Base-by-base conservation (phyloP, 1,140 invertebrate species). In the Pristionchus pacificus region DNA sequence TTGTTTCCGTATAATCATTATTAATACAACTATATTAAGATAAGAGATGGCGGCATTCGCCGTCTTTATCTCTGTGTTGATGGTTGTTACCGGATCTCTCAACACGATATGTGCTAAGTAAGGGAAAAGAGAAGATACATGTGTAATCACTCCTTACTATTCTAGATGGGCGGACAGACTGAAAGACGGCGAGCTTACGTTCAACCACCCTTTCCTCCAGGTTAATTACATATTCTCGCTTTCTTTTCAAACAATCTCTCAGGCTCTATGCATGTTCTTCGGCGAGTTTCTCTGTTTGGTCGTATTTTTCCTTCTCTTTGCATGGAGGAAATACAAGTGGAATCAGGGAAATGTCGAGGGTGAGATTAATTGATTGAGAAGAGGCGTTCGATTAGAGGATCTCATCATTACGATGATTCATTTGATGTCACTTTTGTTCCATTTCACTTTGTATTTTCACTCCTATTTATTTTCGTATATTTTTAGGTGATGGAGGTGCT, bases 81-180 rank as follows among this genome's bases (percentile, higher is more conserved):
- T 80, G 79, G 78, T 79, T 14, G 70, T 80, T 0, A 80, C 78
- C 19, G 78, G 78, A 68, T 80, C 78, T 14, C 38, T 81, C 31
- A 81, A 83, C 61, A 83, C 81, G 19, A 74, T 83, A 61, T 80
- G 82, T 55, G 82, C 82, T 15, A 83, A 83, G 79, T 79, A 57
- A 60, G 70, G 55, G 32, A 24, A n/a, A 27, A 10, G n/a, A n/a
- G 38, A 19, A 19, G 38, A 49, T 10, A 49, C 38, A 49, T 10
- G 38, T 6, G 38, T 49, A 19, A 19, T 49, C 38, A 49, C 19
- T 49, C 19, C 19, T 49, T 19, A 49, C 38, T 10, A 6, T 80
- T 70, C 6, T 60, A 78, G 77, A 70, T 82, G 81, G 81, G 80
- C 80, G 13, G 80, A 82, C 70, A 77, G 71, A 62, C 78, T 82